Conservation (phyloP, 2,888 invertebrate species). For the Trissoscelio sp. region DNA sequence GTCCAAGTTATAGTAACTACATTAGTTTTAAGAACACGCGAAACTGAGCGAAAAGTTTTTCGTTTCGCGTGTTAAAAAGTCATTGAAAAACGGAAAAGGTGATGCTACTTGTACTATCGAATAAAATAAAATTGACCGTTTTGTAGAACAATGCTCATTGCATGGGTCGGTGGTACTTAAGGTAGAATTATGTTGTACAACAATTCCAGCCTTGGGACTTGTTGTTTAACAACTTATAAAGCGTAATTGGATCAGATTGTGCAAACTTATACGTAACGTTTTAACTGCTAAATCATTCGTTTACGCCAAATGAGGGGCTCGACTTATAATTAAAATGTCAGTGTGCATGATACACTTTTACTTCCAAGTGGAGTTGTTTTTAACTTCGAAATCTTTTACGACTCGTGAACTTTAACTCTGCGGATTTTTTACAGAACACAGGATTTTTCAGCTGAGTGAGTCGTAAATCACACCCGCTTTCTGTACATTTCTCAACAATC, state of each 20-base stretch:
- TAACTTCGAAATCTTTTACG: conserved; percentile 49
- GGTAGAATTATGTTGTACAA: background rate
- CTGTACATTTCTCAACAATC: conserved; percentile 41
- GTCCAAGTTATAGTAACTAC: background rate
- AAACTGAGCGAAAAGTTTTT: conserved; percentile 1
- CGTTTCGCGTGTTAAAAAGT: conserved; percentile 8
- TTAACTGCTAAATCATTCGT: conserved; percentile 38
- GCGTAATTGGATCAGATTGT: conserved; percentile 5
- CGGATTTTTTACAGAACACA: conserved; percentile 36
- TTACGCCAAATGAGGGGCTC: conserved; percentile 22
- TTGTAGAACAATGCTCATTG: background rate
- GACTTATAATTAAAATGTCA: conserved; percentile 49
- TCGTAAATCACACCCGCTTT: conserved; percentile 46
- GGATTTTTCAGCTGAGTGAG: conserved; percentile 42
- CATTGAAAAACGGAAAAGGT: background rate
- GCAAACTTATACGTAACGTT: conserved; percentile 2
- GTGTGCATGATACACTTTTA: conserved; percentile 41
- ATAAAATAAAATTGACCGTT: conserved; percentile 12
- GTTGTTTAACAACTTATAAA: background rate
- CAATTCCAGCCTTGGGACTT: background rate
- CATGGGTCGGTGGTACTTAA: background rate
- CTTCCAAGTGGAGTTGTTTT: conserved; percentile 51
- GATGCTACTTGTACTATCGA: background rate
- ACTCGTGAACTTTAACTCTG: conserved; percentile 37
- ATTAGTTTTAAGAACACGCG: background rate